Percentiles rank a stretch among this genome's conserved stretches.
These are phyloP conservation scores for Aethina tumida DNA, from an alignment of 1,140 invertebrate genomes.

Conservation along the genomic window DNA sequence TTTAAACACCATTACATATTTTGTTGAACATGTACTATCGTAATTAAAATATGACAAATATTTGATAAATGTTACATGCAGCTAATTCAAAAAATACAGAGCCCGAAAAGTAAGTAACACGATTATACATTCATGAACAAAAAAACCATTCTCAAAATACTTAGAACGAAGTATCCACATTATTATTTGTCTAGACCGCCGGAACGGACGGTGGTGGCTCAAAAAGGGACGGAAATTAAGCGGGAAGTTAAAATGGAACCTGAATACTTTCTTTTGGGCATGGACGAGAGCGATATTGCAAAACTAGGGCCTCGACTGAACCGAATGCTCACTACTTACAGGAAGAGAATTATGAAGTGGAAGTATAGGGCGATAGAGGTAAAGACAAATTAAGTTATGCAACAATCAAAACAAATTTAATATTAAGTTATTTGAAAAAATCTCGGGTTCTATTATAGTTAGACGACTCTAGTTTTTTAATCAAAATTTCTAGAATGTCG, in stretches of 20 bases:
- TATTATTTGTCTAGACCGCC: slow-evolving; percentile 21
- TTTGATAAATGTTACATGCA: too few relatives aligned
- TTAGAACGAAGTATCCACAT: slow-evolving; percentile 1
- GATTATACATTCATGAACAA: not conserved
- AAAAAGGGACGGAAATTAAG: slow-evolving; percentile 15
- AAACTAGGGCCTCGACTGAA: slow-evolving; percentile 41
- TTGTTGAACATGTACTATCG: not conserved
- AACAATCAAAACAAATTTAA: too few relatives aligned
- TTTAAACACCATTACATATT: slow-evolving; percentile 2
- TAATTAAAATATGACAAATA: too few relatives aligned
- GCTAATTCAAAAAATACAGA: slow-evolving; percentile 4
- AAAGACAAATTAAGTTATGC: slow-evolving; percentile 13
- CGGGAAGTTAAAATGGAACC: slow-evolving; percentile 23
- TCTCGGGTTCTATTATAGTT: too few relatives aligned
- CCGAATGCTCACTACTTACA: slow-evolving; percentile 42
- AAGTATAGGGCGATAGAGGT: slow-evolving; percentile 40
- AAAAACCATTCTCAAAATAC: not conserved
- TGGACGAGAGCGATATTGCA: slow-evolving; percentile 37
- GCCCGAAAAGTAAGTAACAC: not conserved
- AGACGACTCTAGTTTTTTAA: too few relatives aligned
- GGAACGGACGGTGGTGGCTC: slow-evolving; percentile 19
- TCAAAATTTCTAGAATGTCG: too few relatives aligned
- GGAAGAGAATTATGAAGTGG: slow-evolving; percentile 34
- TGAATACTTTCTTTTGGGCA: slow-evolving; percentile 42
- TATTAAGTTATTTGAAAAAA: not conserved